A percentile compares a stretch with the other conserved stretches of the same genome.
phyloP scores from a whole-genome alignment of 2,888 invertebrate genomes.

The Lochmaea crataegi region DNA sequence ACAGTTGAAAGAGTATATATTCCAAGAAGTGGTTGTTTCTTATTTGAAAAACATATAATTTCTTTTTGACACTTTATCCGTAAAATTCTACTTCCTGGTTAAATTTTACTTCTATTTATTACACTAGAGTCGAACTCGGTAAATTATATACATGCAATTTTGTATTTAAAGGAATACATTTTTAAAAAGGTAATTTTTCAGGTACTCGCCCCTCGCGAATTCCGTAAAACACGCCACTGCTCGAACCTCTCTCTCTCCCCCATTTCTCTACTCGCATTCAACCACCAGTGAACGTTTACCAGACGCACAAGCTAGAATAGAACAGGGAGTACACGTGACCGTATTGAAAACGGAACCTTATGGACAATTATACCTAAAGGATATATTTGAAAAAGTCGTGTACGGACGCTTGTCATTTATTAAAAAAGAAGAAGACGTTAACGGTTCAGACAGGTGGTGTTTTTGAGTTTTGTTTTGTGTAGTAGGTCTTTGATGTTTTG shows the following conservation, averaged over 20 bases:
- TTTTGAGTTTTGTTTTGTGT: slow-evolving; percentile 20
- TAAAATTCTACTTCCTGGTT: no score
- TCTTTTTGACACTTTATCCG: no score
- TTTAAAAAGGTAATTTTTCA: no score
- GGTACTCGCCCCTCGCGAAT: neutral
- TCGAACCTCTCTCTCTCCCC: slow-evolving; percentile 16
- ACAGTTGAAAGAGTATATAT: no score
- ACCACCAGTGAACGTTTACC: slow-evolving; percentile 17
- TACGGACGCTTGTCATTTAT: slow-evolving; percentile 17
- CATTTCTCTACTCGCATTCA: slow-evolving; percentile 1
- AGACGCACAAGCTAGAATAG: neutral
- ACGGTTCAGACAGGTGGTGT: slow-evolving; percentile 42
- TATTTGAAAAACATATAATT: no score
- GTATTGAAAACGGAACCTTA: slow-evolving; percentile 1
- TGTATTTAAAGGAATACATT: neutral
- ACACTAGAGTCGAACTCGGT: no score
- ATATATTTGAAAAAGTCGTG: neutral
- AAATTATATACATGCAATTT: no score
- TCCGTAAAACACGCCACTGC: slow-evolving; percentile 15
- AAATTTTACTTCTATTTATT: no score
- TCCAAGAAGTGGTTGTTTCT: no score
- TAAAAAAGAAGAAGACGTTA: slow-evolving; percentile 9
- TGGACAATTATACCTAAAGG: neutral
- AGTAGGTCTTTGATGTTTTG: slow-evolving; percentile 6
- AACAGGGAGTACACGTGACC: slow-evolving; percentile 12